phyloP scores from a whole-genome alignment of 2,888 invertebrate species.

The Brachypalpus laphriformis region DNA sequence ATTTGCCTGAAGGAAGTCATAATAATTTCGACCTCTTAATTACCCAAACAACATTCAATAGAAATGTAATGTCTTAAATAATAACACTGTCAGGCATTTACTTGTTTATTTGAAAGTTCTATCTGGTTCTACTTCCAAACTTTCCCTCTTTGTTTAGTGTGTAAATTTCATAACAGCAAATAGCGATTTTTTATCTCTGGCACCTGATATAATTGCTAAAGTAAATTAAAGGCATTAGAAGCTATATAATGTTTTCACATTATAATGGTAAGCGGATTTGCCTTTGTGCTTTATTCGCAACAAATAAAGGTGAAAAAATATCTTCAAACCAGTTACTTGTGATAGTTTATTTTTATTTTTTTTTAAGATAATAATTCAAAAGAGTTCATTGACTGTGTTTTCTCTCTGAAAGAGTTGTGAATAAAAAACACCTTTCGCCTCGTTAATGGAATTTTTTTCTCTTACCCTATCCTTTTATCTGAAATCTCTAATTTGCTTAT shows the following conservation, averaged over 20 bases:
- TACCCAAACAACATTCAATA: background rate
- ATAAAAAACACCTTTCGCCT: background rate
- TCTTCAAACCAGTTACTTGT: background rate
- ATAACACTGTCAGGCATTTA: background rate
- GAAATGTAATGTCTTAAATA: background rate
- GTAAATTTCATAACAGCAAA: constrained; percentile 17
- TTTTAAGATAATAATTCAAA: background rate
- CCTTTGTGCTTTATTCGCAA: background rate
- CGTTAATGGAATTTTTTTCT: background rate
- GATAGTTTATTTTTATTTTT: background rate
- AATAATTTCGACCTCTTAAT: too few species aligned
- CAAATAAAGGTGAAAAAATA: background rate
- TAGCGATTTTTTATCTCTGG: background rate
- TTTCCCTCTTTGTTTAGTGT: constrained; percentile 28
- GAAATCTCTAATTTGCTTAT: too few species aligned
- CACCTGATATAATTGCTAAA: background rate
- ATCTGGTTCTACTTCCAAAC: background rate
- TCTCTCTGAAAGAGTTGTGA: background rate
- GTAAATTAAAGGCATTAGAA: background rate
- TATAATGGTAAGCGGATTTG: constrained; percentile 8
- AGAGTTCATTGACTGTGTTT: background rate
- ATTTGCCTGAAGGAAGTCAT: too few species aligned
- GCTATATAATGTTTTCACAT: background rate
- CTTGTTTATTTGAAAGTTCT: background rate
- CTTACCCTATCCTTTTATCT: background rate